A percentile compares a stretch with the other conserved stretches of the same genome.
phyloP scores from a whole-genome alignment of 2,888 invertebrate genomes.

The Pardosa pseudoannulata region DNA sequence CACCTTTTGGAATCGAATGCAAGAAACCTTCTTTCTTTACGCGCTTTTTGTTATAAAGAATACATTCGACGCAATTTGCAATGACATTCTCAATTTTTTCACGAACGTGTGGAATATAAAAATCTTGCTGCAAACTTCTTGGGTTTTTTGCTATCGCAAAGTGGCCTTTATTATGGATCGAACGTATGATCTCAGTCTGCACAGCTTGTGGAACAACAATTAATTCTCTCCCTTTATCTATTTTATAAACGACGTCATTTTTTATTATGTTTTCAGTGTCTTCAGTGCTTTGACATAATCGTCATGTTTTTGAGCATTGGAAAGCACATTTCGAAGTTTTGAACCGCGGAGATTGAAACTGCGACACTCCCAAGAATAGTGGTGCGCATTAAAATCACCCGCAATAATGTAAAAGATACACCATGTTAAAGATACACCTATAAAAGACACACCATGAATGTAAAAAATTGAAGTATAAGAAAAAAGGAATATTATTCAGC shows the following conservation, averaged over 20 bases:
- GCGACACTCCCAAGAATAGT: too few relatives aligned
- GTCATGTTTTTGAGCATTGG: not conserved
- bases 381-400: too few relatives aligned
- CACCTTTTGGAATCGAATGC: not conserved
- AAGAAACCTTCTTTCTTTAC: not conserved
- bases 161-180: not conserved
- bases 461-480: too few relatives aligned
- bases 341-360: too few relatives aligned
- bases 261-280: not conserved
- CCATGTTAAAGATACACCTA: too few relatives aligned
- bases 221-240: not conserved
- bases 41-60: not conserved
- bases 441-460: too few relatives aligned
- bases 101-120: conserved; percentile 6
- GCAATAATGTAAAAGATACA: too few relatives aligned
- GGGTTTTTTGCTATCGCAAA: conserved; percentile 9
- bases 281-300: not conserved
- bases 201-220: not conserved
- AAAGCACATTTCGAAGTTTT: too few relatives aligned
- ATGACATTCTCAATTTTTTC: not conserved
- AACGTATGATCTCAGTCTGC: not conserved
- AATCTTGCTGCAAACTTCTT: not conserved
- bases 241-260: not conserved
- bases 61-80: not conserved
- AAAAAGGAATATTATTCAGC: too few relatives aligned